A percentile compares a stretch with the other conserved stretches of the same genome.
Conservation (phyloP, 2,113 vertebrate genomes). For the Sminthopsis crassicaudata region DNA sequence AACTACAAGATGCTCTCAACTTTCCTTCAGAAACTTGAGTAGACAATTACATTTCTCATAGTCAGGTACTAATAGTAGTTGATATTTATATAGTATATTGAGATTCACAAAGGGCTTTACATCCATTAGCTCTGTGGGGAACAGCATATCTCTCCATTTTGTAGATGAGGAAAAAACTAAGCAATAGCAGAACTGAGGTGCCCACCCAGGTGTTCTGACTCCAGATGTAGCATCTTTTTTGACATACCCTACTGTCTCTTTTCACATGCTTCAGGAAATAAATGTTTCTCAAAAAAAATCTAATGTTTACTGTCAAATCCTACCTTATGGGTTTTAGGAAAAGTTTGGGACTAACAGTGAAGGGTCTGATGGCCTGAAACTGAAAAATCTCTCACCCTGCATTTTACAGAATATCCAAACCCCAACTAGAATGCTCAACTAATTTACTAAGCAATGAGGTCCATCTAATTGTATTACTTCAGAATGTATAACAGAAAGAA, state of each 20-base stretch:
- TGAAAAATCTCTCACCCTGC: no score
- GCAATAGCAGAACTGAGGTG: background rate
- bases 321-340: background rate
- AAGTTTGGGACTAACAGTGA: background rate
- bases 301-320: background rate
- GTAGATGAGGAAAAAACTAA: background rate
- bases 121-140: background rate
- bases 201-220: background rate
- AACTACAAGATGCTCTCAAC: background rate
- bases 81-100: background rate
- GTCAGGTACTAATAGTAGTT: background rate
- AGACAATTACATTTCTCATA: background rate
- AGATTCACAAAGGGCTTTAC: background rate
- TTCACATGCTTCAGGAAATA: background rate
- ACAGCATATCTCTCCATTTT: background rate
- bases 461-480: background rate
- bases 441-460: background rate
- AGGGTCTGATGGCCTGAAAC: background rate
- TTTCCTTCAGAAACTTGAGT: background rate
- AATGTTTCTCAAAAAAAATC: background rate
- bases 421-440: background rate
- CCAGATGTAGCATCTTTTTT: background rate
- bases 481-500: background rate
- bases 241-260: background rate
- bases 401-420: background rate